Percentiles rank a stretch among this genome's conserved stretches.
These are phyloP conservation scores for Drosophila siamana DNA, from an alignment of 2,888 invertebrate genomes.

Conservation along the genomic window DNA sequence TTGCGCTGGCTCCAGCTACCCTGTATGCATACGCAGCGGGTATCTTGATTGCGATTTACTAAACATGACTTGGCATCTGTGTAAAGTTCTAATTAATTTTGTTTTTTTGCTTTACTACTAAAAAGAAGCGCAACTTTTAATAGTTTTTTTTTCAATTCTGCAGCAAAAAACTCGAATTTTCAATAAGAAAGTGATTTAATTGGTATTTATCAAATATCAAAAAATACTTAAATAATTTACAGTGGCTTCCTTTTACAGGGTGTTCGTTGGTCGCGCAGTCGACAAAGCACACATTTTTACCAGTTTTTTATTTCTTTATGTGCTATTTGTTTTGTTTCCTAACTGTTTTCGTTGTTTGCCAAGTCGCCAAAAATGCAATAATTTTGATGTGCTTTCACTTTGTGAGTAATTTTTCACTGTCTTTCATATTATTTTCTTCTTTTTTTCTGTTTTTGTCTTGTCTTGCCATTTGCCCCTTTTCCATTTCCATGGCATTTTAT, in stretches of 20 bases:
- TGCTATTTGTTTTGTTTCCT: neutral
- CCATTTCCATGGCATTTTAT: constrained; percentile 2
- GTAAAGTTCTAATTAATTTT: no score
- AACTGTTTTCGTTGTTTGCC: constrained; percentile 9
- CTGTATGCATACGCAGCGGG: neutral
- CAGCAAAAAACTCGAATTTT: no score
- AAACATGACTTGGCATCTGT: no score
- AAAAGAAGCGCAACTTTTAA: no score
- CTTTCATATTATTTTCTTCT: no score
- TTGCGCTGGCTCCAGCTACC: neutral
- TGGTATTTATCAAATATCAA: no score
- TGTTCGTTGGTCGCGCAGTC: neutral
- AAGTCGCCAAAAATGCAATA: constrained; percentile 3
- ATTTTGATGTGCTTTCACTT: constrained; percentile 46
- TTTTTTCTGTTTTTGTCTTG: neutral
- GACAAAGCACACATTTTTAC: neutral
- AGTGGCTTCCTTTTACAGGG: no score
- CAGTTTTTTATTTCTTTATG: neutral
- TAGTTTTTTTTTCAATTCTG: no score
- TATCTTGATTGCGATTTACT: no score
- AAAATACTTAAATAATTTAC: no score
- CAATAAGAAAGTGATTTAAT: no score
- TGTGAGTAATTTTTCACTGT: constrained; percentile 1
- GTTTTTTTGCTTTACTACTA: no score
- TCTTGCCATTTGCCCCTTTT: neutral